Conservation (phyloP, 2,797 vertebrate genomes). For the Gouania willdenowi region DNA sequence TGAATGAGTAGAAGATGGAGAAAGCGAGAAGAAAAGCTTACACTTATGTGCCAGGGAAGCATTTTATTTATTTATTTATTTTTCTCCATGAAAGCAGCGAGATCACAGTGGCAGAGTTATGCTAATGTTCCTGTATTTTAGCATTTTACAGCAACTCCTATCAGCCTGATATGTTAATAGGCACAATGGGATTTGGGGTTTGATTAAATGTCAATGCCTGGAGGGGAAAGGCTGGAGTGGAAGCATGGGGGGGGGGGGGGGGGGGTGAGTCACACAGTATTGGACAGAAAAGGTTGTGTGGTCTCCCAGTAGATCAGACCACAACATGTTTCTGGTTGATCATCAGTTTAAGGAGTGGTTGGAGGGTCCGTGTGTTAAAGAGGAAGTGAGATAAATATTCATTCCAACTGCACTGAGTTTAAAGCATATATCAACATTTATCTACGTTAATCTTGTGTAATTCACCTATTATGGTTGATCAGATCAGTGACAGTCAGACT, state of each 20-base stretch:
- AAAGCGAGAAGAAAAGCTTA: conserved; percentile 18
- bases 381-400: too few species aligned
- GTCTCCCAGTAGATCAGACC: conserved; percentile 49
- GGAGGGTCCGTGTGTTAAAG: conserved; percentile 55
- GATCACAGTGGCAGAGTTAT: conserved; percentile 67
- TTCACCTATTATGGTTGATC: too few species aligned
- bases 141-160: conserved; percentile 64
- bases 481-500: too few species aligned
- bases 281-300: conserved; percentile 56
- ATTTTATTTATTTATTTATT: too few species aligned
- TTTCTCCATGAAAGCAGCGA: conserved; percentile 46
- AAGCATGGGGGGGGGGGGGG: neutral
- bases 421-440: too few species aligned
- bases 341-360: conserved; percentile 58
- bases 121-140: conserved; percentile 65
- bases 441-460: neutral
- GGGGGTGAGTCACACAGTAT: conserved; percentile 33
- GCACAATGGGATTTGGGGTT: conserved; percentile 70
- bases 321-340: conserved; percentile 72
- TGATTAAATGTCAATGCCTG: conserved; percentile 76
- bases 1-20: conserved; percentile 14
- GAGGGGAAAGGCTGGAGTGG: conserved; percentile 30
- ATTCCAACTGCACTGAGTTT: too few species aligned
- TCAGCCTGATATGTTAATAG: conserved; percentile 73
- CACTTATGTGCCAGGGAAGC: conserved; percentile 65